A percentile compares a stretch with the other conserved stretches of the same genome.
Evolutionary conservation across 2,113 vertebrate species (phyloP).

Genomic region (Mirounga angustirostris): DNA sequence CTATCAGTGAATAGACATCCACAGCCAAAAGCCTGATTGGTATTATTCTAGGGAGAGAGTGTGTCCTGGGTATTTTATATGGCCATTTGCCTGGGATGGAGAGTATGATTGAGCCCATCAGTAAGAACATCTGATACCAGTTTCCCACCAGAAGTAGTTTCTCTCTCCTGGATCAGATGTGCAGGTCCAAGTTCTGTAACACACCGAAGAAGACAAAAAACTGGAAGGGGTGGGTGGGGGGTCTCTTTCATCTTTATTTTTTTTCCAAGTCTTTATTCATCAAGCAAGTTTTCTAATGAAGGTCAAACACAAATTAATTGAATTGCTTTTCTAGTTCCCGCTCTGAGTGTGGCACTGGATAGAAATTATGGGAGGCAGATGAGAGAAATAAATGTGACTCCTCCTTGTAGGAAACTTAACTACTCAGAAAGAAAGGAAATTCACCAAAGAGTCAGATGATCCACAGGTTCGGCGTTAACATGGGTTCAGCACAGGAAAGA

Average conservation of each 20-base stretch:
- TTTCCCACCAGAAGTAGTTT: background rate
- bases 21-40: background rate
- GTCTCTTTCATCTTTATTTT: background rate
- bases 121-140: background rate
- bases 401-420: background rate
- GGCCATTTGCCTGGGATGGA: background rate
- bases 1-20: background rate
- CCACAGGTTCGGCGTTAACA: background rate
- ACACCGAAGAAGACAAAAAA: background rate
- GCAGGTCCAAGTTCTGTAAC: background rate
- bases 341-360: background rate
- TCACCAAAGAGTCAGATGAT: background rate
- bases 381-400: background rate
- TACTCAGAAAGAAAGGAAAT: slow-evolving; percentile 3
- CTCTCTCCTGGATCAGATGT: background rate
- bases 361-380: background rate
- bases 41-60: background rate
- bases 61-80: background rate
- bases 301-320: background rate
- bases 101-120: background rate
- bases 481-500: background rate
- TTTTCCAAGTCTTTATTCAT: background rate
- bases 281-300: background rate
- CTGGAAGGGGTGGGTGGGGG: background rate
- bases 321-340: background rate